Conservation (phyloP, 2,888 invertebrate genomes). For the Automeris io region DNA sequence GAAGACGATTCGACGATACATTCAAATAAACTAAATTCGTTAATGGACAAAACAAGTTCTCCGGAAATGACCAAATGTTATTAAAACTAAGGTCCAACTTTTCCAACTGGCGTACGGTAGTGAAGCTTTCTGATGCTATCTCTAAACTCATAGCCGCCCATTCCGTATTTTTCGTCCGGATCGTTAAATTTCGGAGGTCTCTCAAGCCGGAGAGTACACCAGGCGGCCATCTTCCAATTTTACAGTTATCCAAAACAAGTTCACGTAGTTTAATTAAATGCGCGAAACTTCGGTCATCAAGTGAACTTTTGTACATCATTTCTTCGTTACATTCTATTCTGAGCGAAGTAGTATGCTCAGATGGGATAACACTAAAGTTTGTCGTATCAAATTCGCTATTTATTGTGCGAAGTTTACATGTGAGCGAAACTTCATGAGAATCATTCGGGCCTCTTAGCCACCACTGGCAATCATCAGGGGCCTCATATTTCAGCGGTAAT, state of each 20-base stretch:
- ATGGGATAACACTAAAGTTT: slow-evolving; percentile 91
- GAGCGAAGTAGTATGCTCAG: slow-evolving; percentile 87
- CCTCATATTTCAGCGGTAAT: slow-evolving; percentile 81
- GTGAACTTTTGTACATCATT: slow-evolving; percentile 86
- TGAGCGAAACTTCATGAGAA: slow-evolving; percentile 84
- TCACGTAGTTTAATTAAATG: slow-evolving; percentile 88
- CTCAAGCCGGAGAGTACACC: slow-evolving; percentile 87
- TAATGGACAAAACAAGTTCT: slow-evolving; percentile 89
- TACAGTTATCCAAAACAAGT: slow-evolving; percentile 90
- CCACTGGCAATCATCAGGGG: slow-evolving; percentile 92
- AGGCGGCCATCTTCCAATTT: slow-evolving; percentile 88
- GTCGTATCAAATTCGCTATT: slow-evolving; percentile 93
- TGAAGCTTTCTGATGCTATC: slow-evolving; percentile 86
- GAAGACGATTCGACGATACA: slow-evolving; percentile 90
- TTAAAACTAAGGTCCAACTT: slow-evolving; percentile 90
- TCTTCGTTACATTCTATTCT: slow-evolving; percentile 88
- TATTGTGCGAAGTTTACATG: slow-evolving; percentile 88
- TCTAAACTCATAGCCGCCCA: slow-evolving; percentile 91
- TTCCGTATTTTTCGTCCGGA: slow-evolving; percentile 89
- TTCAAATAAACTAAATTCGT: slow-evolving; percentile 88
- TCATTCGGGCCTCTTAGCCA: slow-evolving; percentile 79
- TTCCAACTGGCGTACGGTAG: slow-evolving; percentile 86
- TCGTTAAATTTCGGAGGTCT: slow-evolving; percentile 89
- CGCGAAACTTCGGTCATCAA: slow-evolving; percentile 86
- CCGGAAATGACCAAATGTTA: slow-evolving; percentile 93